Evolutionary conservation across 1,140 invertebrate species (phyloP), one percentile per base, ranked within the genome.

Genomic region (Papilio dardanus): DNA sequence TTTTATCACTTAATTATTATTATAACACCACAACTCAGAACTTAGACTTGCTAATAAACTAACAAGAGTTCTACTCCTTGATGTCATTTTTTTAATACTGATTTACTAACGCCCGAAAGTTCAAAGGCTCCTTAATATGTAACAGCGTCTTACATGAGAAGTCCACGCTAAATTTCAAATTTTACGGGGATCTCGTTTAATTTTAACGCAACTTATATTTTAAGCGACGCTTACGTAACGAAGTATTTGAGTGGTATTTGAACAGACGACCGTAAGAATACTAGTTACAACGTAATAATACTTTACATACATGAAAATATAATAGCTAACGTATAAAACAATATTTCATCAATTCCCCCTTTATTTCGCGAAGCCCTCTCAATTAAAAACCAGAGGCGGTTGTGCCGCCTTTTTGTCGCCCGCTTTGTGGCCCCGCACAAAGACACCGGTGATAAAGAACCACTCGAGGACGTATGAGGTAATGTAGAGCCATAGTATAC

Each of bases 391-490:
- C 54, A 62, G 75, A 76, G 62, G 35, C 78, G 54, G 50, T 79
- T 69, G 79, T 78, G 76, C 86, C 83, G 85, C 86, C 83, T 85
- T 84, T 89, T 88, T 86, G 83, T 87, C 81, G 83, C 86, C 83
- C 84, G 84, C 85, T 85, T 89, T 85, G 78, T 81, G 78, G 81
- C 67, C 66, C 81, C 67, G 74, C 81, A 88, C 84, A 88, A 87
- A 88, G 87, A 78, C 68, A 71, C 62, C 79, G 33, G 35, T 50
- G 78, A 65, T 79, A 84, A 81, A 77, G 79, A 81, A 82, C 79
- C 76, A 83, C 79, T 81, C 58, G 77, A 81, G 79, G 80, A 80
- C 81, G 71, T 79, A 80, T 74, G 69, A 74, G 67, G 50, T 77
- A 33, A 77, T 69, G 80, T 78, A 73, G 24, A 77, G 81, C 65